Evolutionary conservation across 2,113 vertebrate species (phyloP).

Genomic region (Sphyrna mokarran): DNA sequence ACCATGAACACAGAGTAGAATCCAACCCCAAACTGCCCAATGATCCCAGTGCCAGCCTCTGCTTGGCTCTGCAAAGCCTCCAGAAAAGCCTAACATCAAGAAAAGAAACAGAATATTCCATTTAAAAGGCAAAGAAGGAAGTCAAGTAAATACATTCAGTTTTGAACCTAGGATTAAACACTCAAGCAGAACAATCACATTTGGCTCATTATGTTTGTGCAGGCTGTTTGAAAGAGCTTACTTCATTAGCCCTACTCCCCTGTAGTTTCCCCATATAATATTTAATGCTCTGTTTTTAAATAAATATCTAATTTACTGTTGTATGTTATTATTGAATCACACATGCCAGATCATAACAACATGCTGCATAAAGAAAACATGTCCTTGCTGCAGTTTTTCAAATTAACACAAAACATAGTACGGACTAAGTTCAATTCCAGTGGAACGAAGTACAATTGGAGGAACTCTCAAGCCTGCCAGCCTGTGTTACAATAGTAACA

Average conservation of each 20-base stretch:
- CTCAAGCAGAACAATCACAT: not conserved
- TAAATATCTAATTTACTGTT: not conserved
- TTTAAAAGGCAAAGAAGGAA: not conserved
- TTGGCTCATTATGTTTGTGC: not conserved
- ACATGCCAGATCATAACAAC: not conserved
- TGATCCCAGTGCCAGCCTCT: constrained; percentile 82
- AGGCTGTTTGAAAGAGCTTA: not conserved
- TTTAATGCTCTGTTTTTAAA: not conserved
- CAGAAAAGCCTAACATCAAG: constrained; percentile 70
- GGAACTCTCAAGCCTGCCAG: not conserved
- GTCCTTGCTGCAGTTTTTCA: not conserved
- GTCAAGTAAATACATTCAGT: not conserved
- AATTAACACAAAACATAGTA: not conserved
- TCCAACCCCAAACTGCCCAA: constrained; percentile 94
- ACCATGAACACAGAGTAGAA: constrained; percentile 99
- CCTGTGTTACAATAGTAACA: no score
- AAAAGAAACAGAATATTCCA: not conserved
- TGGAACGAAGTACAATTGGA: not conserved
- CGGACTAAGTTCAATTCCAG: not conserved
- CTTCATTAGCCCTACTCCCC: not conserved
- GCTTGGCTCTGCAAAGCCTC: constrained; percentile 79
- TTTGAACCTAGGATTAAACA: not conserved
- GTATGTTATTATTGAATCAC: not conserved
- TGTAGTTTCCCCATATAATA: not conserved
- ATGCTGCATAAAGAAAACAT: no score